phyloP scores from a whole-genome alignment of 1,140 invertebrate genomes.

The Octopus bimaculoides region DNA sequence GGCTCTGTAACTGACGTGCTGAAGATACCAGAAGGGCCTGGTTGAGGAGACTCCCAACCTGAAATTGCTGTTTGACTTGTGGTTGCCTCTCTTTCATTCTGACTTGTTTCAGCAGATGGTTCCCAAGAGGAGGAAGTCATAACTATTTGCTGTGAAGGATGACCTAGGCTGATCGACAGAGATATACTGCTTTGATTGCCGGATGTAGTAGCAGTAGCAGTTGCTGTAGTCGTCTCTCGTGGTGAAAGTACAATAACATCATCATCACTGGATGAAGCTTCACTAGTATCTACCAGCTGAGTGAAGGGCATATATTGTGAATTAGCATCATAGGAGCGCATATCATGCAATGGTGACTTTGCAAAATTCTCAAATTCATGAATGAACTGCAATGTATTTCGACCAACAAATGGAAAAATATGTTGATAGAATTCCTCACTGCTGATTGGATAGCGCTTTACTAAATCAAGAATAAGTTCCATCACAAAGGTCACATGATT shows the following conservation, averaged over 20 bases:
- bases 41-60: slow-evolving; percentile 46
- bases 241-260: slow-evolving; percentile 33
- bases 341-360: slow-evolving; percentile 73
- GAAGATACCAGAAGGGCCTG: slow-evolving; percentile 35
- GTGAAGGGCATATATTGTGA: slow-evolving; percentile 48
- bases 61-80: slow-evolving; percentile 40
- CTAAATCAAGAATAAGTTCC: slow-evolving; percentile 68
- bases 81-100: neutral
- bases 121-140: slow-evolving; percentile 1
- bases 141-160: slow-evolving; percentile 6
- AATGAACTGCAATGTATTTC: slow-evolving; percentile 70
- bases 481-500: slow-evolving; percentile 66
- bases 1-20: slow-evolving; percentile 8
- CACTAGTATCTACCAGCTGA: slow-evolving; percentile 24
- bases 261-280: slow-evolving; percentile 26
- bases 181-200: slow-evolving; percentile 1
- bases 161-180: neutral
- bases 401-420: slow-evolving; percentile 54
- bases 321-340: slow-evolving; percentile 65
- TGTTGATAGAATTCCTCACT: slow-evolving; percentile 69
- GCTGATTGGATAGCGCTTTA: slow-evolving; percentile 70
- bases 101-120: neutral
- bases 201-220: neutral
- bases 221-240: slow-evolving; percentile 39
- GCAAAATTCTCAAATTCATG: slow-evolving; percentile 88